Evolutionary conservation across 2,797 vertebrate genomes (phyloP).

Genomic region (Morelia viridis): DNA sequence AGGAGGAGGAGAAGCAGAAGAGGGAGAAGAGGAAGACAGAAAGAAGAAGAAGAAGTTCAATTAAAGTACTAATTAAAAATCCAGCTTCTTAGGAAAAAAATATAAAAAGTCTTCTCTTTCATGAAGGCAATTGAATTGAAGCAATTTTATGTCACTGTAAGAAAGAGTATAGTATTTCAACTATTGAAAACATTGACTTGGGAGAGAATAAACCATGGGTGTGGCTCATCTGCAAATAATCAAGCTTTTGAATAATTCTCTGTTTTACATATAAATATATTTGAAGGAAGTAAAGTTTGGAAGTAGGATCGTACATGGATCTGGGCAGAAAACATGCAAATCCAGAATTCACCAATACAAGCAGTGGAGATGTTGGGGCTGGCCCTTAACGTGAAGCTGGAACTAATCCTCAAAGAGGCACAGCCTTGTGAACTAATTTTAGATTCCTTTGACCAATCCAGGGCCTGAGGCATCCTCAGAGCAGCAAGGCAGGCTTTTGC

Average conservation of each 20-base stretch:
- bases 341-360: neutral
- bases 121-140: constrained; percentile 49
- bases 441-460: neutral
- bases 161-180: neutral
- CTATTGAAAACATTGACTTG: constrained; percentile 42
- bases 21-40: neutral
- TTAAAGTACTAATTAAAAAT: constrained; percentile 47
- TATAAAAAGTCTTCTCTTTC: constrained; percentile 18
- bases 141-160: constrained; percentile 34
- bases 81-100: constrained; percentile 21
- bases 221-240: neutral
- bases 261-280: neutral
- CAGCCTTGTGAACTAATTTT: neutral
- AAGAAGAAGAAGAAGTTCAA: neutral
- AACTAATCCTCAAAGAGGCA: neutral
- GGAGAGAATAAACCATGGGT: constrained; percentile 11
- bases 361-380: neutral
- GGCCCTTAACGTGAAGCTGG: neutral
- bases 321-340: neutral
- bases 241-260: neutral
- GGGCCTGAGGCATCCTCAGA: neutral
- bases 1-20: neutral
- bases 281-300: neutral
- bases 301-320: neutral
- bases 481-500: neutral